These are phyloP conservation scores for Drosophila lini DNA, from an alignment of 1,140 invertebrate genomes.

Conservation along the genomic window DNA sequence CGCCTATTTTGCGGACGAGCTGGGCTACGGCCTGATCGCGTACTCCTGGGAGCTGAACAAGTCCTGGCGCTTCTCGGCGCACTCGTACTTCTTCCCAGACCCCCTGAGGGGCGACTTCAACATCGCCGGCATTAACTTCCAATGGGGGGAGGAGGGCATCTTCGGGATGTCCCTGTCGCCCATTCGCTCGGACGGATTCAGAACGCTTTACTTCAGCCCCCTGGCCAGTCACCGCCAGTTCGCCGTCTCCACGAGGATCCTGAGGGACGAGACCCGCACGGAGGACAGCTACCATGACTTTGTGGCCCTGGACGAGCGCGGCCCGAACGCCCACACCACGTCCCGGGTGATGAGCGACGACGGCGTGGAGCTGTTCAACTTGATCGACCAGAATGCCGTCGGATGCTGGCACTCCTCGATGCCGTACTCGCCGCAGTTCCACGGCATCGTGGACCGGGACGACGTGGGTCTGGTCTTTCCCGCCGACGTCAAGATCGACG, in stretches of 20 bases:
- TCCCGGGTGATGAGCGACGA: conserved; percentile 89
- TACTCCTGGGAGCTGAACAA: conserved; percentile 91
- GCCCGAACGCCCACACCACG: conserved; percentile 89
- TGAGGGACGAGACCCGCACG: conserved; percentile 88
- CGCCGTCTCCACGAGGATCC: conserved; percentile 89
- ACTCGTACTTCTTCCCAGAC: conserved; percentile 92
- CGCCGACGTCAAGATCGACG: conserved; percentile 90
- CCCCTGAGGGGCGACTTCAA: conserved; percentile 91
- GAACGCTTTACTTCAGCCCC: conserved; percentile 91
- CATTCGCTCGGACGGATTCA: conserved; percentile 87
- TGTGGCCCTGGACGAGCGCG: conserved; percentile 88
- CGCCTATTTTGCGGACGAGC: conserved; percentile 92
- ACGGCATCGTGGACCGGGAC: conserved; percentile 90
- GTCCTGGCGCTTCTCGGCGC: conserved; percentile 90
- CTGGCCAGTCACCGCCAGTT: conserved; percentile 91
- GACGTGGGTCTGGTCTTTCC: conserved; percentile 91
- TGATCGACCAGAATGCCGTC: conserved; percentile 91
- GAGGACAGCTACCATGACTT: conserved; percentile 90
- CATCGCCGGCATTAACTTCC: conserved; percentile 91
- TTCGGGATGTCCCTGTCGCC: conserved; percentile 91
- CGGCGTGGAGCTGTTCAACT: conserved; percentile 90
- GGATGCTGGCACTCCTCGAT: conserved; percentile 91
- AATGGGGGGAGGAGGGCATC: conserved; percentile 92
- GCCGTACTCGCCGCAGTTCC: conserved; percentile 88
- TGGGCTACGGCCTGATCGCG: conserved; percentile 91